Base-by-base conservation (phyloP, 1,140 invertebrate species). In the Drosophila bipectinata region DNA sequence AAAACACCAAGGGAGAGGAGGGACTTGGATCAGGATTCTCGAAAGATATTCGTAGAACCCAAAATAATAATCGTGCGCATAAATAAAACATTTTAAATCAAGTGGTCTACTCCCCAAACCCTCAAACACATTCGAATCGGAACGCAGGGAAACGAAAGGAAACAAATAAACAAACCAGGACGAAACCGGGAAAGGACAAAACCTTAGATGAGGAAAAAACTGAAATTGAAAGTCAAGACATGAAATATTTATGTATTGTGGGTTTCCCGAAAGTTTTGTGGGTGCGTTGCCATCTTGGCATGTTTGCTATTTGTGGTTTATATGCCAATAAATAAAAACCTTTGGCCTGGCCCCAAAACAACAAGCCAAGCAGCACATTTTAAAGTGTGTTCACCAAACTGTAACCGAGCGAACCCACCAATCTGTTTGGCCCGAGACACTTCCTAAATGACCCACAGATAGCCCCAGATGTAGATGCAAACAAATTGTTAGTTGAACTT, bases 61-160 rank as follows among this genome's bases (percentile, higher is more conserved):
- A 80, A 84, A 84, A 87, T 81, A 87, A 87, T 87, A 87, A 87
- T 87, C 82, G 77, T 78, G 62, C 74, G 74, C 82, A 87, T 87
- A 87, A 87, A 87, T 87, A 87, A 87, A 87, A 87, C 82, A 87
- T 85, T 85, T 72, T 54, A 87, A 87, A 87, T 87, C 82, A 87
- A 87, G 82, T 78, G 82, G 81, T 78, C 68, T 53, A 41, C 18
- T 21, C 57, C 58, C 53, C 54, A 63, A 64, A 48, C 62, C 63
- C 32, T 34, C 32, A 2, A 34, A 24, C 28, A 39, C 60, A 79
- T 66, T 79, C 76, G 63, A 72, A 77, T 49, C 14, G 48, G 62
- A 56, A 44, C 41, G 41, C 14, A 44, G 15, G n/a, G 41, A 15
- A 39, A 55, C 10, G 32, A 34, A 58, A 64, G 69, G 56, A 60